Base-by-base conservation (phyloP, 2,888 invertebrate species). In the Colostygia pectinataria region DNA sequence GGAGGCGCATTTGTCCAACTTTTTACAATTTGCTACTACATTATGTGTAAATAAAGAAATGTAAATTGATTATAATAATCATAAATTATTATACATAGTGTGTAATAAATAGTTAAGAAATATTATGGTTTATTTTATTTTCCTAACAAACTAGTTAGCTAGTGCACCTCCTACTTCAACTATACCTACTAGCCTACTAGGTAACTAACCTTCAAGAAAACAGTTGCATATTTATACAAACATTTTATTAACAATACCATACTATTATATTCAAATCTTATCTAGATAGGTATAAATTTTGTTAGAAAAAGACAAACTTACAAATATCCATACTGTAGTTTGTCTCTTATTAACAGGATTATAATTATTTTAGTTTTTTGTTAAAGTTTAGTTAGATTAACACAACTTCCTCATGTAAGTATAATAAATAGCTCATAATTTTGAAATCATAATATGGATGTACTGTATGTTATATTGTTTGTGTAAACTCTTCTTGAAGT, bases 91-190 rank as follows among this genome's bases (percentile, higher is more conserved):
- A 86, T 86, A 84, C 77, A 80, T 84, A 82, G 77, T 73, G 82
- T 85, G 80, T 87, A 87, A 85, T 88, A 88, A 88, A 88, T 87
- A 83, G 79, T 74, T 87, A 86, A 86, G 87, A 79, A 80, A 75
- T 71, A 63, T 65, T 23, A 25, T 27, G 15, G 24, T 14, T 31
- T 25, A 1, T 44, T 28, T 29, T 18, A 23, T 28, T 15, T 29
- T 9, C n/a, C 20, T 23, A 32, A 9, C n/a, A n/a, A n/a, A n/a
- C n/a, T n/a, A n/a, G n/a, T n/a, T n/a, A n/a, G n/a, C n/a, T n/a
- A n/a, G n/a, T n/a, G n/a, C n/a, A n/a, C n/a, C n/a, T n/a, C n/a
- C n/a, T n/a, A n/a, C n/a, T n/a, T n/a, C n/a, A n/a, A n/a, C n/a
- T n/a, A n/a, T n/a, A n/a, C n/a, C n/a, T n/a, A n/a, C n/a, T n/a